phyloP scores from a whole-genome alignment of 2,797 vertebrate genomes.

The Tapirus indicus region DNA sequence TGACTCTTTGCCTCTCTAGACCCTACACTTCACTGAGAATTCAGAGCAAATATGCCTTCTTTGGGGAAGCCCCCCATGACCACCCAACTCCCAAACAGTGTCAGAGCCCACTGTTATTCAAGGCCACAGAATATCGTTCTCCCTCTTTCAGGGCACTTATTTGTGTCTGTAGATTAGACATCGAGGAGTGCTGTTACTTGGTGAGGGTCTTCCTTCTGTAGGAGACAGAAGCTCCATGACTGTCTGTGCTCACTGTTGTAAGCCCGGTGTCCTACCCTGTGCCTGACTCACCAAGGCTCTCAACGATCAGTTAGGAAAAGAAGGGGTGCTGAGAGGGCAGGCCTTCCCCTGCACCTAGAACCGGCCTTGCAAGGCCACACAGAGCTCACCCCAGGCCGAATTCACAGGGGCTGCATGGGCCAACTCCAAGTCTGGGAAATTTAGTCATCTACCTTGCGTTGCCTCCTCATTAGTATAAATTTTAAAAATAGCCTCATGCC shows the following conservation, averaged over 20 bases:
- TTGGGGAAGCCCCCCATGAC: neutral
- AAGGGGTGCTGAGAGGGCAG: neutral
- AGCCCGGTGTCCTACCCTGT: neutral
- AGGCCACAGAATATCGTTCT: neutral
- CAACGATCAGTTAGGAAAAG: neutral
- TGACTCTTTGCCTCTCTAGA: neutral
- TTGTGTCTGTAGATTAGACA: neutral
- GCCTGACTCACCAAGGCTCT: neutral
- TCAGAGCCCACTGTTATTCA: neutral
- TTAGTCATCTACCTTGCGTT: neutral
- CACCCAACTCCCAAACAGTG: neutral
- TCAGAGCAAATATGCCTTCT: neutral
- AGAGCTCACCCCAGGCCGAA: neutral
- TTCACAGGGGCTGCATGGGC: neutral
- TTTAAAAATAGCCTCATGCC: slow-evolving; percentile 70
- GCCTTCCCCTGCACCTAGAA: neutral
- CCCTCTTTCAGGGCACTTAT: neutral
- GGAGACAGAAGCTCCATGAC: neutral
- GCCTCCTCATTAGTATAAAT: slow-evolving; percentile 69
- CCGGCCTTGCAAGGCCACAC: neutral
- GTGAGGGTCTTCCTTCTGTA: neutral
- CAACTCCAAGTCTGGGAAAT: neutral
- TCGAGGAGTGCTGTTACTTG: neutral
- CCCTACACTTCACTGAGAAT: neutral
- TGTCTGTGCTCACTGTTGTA: neutral